phyloP scores from a whole-genome alignment of 2,113 vertebrate species.

The Dicentrarchus labrax region DNA sequence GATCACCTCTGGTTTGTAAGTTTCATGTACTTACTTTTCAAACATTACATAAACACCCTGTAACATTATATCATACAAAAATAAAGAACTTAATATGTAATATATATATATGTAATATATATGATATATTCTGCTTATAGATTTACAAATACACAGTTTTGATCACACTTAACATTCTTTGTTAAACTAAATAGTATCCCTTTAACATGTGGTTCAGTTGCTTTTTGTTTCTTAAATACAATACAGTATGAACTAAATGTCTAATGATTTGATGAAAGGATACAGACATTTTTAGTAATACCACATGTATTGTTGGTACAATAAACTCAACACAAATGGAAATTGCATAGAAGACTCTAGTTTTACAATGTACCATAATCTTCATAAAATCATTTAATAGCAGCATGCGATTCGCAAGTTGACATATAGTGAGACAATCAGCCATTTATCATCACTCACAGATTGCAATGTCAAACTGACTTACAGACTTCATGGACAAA shows the following conservation, averaged over 20 bases:
- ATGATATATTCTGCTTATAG: slow-evolving; percentile 33
- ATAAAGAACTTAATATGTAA: slow-evolving; percentile 58
- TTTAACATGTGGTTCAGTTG: slow-evolving; percentile 11
- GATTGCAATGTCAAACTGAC: slow-evolving; percentile 2
- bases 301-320: not conserved
- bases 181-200: slow-evolving; percentile 25
- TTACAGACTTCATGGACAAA: slow-evolving; percentile 1
- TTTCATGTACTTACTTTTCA: slow-evolving; percentile 30
- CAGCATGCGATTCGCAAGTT: slow-evolving; percentile 54
- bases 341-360: slow-evolving; percentile 49
- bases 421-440: slow-evolving; percentile 21
- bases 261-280: slow-evolving; percentile 19
- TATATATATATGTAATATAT: too few relatives aligned
- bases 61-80: slow-evolving; percentile 65
- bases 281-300: slow-evolving; percentile 6
- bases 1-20: slow-evolving; percentile 50
- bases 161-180: slow-evolving; percentile 28
- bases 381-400: slow-evolving; percentile 36
- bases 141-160: slow-evolving; percentile 50
- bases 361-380: slow-evolving; percentile 30
- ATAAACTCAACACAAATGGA: slow-evolving; percentile 21
- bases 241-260: not conserved
- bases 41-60: slow-evolving; percentile 15
- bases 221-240: slow-evolving; percentile 18
- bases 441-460: slow-evolving; percentile 24